A percentile compares a stretch with the other conserved stretches of the same genome.
phyloP scores from a whole-genome alignment of 1,140 invertebrate genomes.

The Calliopsis andreniformis region DNA sequence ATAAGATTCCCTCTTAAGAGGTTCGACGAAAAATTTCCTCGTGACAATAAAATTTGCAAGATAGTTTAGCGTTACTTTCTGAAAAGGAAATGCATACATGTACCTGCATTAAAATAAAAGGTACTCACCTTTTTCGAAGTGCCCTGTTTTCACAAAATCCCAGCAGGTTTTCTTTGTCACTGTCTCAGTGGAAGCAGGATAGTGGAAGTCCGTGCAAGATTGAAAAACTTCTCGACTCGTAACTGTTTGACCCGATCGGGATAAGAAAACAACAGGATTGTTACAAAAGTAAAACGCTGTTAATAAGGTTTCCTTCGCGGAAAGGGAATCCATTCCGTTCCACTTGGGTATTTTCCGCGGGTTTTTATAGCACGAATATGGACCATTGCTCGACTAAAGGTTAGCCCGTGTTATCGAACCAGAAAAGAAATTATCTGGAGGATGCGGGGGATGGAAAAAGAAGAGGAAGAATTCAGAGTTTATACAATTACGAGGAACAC shows the following conservation, averaged over 20 bases:
- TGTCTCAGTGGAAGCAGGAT: not conserved
- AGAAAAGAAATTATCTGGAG: not conserved
- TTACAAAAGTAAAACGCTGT: slow-evolving; percentile 30
- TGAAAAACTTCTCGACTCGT: slow-evolving; percentile 18
- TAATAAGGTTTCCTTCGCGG: slow-evolving; percentile 2
- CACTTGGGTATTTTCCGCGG: not conserved
- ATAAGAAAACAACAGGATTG: slow-evolving; percentile 8
- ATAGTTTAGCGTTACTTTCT: too few species aligned
- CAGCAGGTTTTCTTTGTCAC: not conserved
- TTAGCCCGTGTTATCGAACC: not conserved
- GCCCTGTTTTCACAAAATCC: not conserved
- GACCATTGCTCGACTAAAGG: not conserved
- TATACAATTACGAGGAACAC: not conserved
- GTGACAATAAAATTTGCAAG: too few species aligned
- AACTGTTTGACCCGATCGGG: slow-evolving; percentile 5
- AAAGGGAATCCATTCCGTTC: not conserved
- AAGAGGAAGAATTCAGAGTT: not conserved
- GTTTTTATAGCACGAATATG: slow-evolving; percentile 1
- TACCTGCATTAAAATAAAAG: too few species aligned
- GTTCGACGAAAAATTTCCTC: too few species aligned
- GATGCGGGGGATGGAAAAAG: not conserved
- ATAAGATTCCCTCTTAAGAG: too few species aligned
- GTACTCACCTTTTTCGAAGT: not conserved
- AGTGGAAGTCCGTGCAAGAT: slow-evolving; percentile 12
- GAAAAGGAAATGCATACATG: too few species aligned